Percentiles rank a stretch among this genome's conserved stretches.
Evolutionary conservation across 2,113 vertebrate species (phyloP).

Genomic region (Peromyscus maniculatus): DNA sequence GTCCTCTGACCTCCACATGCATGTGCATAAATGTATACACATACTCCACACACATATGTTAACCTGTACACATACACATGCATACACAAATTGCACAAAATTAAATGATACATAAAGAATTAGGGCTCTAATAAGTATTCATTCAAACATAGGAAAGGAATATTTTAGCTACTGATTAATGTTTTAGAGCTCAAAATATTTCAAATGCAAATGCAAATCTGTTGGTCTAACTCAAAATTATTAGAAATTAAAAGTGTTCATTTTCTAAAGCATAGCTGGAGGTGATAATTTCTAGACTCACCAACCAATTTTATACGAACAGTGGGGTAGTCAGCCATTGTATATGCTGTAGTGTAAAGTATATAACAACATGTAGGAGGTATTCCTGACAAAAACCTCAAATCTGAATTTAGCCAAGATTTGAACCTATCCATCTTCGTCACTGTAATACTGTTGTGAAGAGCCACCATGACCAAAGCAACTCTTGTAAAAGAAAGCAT

Average conservation of each 20-base stretch:
- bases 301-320: background rate
- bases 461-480: background rate
- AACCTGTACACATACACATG: background rate
- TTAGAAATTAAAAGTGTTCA: background rate
- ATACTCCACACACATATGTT: background rate
- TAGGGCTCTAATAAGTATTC: background rate
- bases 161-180: background rate
- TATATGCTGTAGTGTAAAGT: background rate
- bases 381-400: background rate
- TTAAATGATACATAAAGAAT: background rate
- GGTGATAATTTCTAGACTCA: background rate
- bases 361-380: background rate
- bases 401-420: constrained; percentile 15
- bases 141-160: background rate
- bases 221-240: background rate
- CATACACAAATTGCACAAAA: background rate
- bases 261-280: background rate
- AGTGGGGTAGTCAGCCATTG: background rate
- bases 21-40: background rate
- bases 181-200: background rate
- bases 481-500: background rate
- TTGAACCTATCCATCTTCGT: background rate
- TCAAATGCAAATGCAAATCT: background rate
- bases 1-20: background rate
- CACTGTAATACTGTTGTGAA: background rate